phyloP scores from a whole-genome alignment of 2,888 invertebrate genomes.

The Rhyacophila evoluta region DNA sequence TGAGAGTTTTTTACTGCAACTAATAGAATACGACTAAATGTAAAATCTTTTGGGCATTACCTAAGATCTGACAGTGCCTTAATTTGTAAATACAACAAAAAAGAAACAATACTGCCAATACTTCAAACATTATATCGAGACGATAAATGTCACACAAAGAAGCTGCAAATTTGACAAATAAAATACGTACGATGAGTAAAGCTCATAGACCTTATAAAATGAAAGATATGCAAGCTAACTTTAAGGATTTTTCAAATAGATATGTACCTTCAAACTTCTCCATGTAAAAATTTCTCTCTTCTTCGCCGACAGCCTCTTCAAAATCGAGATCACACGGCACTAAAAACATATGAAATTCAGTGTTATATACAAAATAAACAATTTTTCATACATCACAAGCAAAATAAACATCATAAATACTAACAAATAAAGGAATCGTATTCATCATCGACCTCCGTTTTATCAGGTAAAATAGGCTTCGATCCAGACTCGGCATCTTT shows the following conservation, averaged over 20 bases:
- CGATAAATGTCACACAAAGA: too few relatives aligned
- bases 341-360: slow-evolving; percentile 57
- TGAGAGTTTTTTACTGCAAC: too few relatives aligned
- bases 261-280: slow-evolving; percentile 65
- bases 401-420: background rate
- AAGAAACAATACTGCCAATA: background rate
- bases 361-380: slow-evolving; percentile 19
- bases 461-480: slow-evolving; percentile 17
- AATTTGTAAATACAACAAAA: too few relatives aligned
- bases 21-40: too few relatives aligned
- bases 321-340: slow-evolving; percentile 67
- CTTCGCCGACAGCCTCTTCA: slow-evolving; percentile 68
- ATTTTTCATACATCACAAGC: background rate
- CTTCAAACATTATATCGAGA: too few relatives aligned
- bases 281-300: slow-evolving; percentile 69
- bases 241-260: background rate
- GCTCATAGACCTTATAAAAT: background rate
- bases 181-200: too few relatives aligned
- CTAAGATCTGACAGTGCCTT: too few relatives aligned
- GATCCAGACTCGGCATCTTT: slow-evolving; percentile 49
- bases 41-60: too few relatives aligned
- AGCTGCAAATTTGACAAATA: too few relatives aligned
- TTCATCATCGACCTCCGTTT: slow-evolving; percentile 37
- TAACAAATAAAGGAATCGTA: background rate
- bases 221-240: background rate